phyloP scores from a whole-genome alignment of 2,888 invertebrate species.

The Pseudoips prasinana region DNA sequence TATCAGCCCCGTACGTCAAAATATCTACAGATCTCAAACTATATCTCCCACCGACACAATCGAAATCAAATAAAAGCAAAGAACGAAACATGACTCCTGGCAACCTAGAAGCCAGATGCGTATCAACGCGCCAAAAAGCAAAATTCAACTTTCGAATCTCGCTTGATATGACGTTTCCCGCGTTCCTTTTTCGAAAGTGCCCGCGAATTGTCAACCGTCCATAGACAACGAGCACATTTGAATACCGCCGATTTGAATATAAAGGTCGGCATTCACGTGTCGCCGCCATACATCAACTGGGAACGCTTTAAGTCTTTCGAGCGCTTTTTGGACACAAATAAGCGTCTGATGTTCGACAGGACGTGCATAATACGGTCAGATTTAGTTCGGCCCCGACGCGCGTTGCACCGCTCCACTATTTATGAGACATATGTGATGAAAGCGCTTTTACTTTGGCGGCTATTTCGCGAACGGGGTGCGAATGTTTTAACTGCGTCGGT shows the following conservation, averaged over 20 bases:
- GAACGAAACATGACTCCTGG: slow-evolving; percentile 52
- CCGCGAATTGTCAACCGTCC: slow-evolving; percentile 75
- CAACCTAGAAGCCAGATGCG: slow-evolving; percentile 69
- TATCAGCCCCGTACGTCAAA: slow-evolving; percentile 74
- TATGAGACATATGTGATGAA: slow-evolving; percentile 49
- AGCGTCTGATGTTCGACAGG: slow-evolving; percentile 71
- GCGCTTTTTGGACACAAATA: slow-evolving; percentile 80
- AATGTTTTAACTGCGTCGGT: slow-evolving; percentile 48
- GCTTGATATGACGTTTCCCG: slow-evolving; percentile 72
- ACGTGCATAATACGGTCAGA: slow-evolving; percentile 61
- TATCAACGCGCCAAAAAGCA: slow-evolving; percentile 73
- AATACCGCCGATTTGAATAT: slow-evolving; percentile 79
- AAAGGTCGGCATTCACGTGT: slow-evolving; percentile 76
- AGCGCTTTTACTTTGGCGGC: slow-evolving; percentile 45
- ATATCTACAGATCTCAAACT: slow-evolving; percentile 74
- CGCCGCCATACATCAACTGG: slow-evolving; percentile 73
- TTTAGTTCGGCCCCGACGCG: slow-evolving; percentile 39
- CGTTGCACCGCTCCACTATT: slow-evolving; percentile 41
- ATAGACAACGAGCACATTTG: slow-evolving; percentile 76
- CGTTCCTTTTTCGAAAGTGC: slow-evolving; percentile 73
- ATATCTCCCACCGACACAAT: slow-evolving; percentile 72
- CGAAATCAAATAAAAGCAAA: slow-evolving; percentile 61
- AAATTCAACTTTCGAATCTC: slow-evolving; percentile 52
- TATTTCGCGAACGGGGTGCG: slow-evolving; percentile 50
- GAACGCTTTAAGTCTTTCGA: slow-evolving; percentile 76